Base-by-base conservation (phyloP, 92 coral and sea anemone species). In the Desmophyllum pertusum region DNA sequence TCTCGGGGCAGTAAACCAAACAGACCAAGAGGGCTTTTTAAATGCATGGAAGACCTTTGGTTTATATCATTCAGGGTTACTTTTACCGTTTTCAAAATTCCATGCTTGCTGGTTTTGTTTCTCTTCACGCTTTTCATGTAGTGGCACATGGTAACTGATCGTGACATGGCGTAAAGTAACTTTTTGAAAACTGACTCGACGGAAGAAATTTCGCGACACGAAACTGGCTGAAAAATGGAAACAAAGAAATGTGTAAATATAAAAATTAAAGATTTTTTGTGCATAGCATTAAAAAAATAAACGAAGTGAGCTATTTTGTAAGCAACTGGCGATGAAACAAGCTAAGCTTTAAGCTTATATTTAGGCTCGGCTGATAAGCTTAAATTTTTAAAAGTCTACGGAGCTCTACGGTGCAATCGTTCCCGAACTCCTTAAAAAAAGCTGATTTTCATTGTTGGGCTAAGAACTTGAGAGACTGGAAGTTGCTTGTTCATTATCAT, bases 121-220 rank as follows among this genome's bases (percentile, higher is more conserved):
- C 86, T 85, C 87, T 97, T 97, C 53, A 94, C 92, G 65, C 90
- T 97, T 93, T 77, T 89, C 92, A 97, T 91, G 89, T 94, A 97
- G 45, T 79, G 88, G 71, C 87, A 92, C 41, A 94, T 89, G 39
- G 90, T 89, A 42, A 91, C 73, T 33, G 92, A 67, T 67, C 73
- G 73, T 6, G 73, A 69, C 94, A 91, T 91, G 35, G 53, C 59
- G 41, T 55, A 50, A 38, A 40, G 35, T 46, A n/a, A 57, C 33
- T 39, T 61, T 29, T 10, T 4, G 14, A 9, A 9, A 37, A 15
- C 42, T 75, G 80, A 15, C 23, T 13, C n/a, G n/a, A n/a, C n/a
- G n/a, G n/a, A 15, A 21, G 21, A 42, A 23, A 39, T 27, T 23
- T 29, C 42, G 5, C 19, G 69, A 6, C 37, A 55, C 37, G 21